Base-by-base conservation (phyloP, 2,888 invertebrate species). In the Ennomos erosarius region DNA sequence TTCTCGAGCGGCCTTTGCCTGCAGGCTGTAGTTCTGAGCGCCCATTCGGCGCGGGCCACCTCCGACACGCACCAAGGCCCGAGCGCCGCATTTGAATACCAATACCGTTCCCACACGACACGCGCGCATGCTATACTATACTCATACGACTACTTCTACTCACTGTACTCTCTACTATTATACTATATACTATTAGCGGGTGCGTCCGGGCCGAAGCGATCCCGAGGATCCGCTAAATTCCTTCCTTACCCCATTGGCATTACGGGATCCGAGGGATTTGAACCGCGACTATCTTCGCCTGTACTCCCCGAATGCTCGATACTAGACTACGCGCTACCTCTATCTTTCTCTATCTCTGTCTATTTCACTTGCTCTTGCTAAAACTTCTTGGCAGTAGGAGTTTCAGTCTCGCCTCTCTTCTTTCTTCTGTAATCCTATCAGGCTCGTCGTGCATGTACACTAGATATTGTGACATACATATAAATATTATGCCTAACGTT, bases 71-170 rank as follows among this genome's bases (percentile, higher is more conserved):
- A 88, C 87, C 79, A 84, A 75, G 87, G 87, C 89, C 88, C 90
- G 90, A 91, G 88, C 89, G 90, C 90, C 92, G 94, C 94, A 95
- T 95, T 95, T 95, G 95, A 95, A 95, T 95, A 95, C 95, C 95
- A 95, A 95, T 94, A 94, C 94, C 92, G 84, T 85, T 84, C 82
- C 85, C 81, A 91, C 92, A 90, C 87, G 82, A 91, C 90, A 91
- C 90, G 89, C 90, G 92, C 90, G 91, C 92, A 91, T 91, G 91
- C 85, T 60, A 59, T 59, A 60, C 59, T 85, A 16, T 16, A 90
- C 90, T 89, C 90, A 91, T 26, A 26, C 90, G 85, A 88, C 84
- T 88, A 86, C 86, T 89, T 88, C 81, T 87, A 92, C 91, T 90
- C 89, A 90, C 89, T 87, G 72, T 87, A 89, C 89, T 89, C 72